These are phyloP conservation scores for Diphyllodes magnificus DNA, from an alignment of 2,113 vertebrate genomes.

Conservation along the genomic window DNA sequence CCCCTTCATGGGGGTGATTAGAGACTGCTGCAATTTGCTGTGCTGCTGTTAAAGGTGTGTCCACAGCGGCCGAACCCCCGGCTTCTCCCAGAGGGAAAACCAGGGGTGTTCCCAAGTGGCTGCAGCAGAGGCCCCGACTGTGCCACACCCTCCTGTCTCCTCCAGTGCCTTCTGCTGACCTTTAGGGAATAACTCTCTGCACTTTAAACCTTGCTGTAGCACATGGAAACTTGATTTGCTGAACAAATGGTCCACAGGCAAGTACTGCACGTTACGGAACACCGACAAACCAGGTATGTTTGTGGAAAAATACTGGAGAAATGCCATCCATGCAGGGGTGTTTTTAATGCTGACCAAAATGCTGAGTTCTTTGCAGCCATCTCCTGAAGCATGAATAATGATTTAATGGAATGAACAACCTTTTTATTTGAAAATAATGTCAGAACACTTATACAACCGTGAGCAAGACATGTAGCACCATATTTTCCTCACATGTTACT, in stretches of 20 bases:
- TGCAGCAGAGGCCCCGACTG: background rate
- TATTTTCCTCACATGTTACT: background rate
- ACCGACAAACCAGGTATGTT: background rate
- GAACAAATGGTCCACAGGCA: background rate
- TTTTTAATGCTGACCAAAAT: conserved; percentile 43
- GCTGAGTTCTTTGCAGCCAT: background rate
- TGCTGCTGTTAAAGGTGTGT: background rate
- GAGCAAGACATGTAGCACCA: conserved; percentile 54
- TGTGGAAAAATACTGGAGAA: conserved; percentile 24
- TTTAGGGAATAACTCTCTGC: background rate
- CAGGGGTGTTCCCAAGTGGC: background rate
- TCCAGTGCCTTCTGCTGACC: background rate
- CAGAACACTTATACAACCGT: conserved; percentile 18
- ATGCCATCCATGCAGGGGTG: background rate
- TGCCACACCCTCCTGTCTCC: background rate
- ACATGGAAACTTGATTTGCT: background rate
- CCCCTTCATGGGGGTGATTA: fast-evolving
- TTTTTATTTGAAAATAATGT: background rate
- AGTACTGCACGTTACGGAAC: background rate
- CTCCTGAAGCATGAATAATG: conserved; percentile 30
- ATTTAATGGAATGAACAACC: conserved; percentile 46
- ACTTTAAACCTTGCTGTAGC: background rate
- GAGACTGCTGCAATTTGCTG: background rate
- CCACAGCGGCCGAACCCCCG: background rate
- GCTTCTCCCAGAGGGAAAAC: background rate